Conservation (phyloP, 2,113 vertebrate species). For the Origma solitaria region DNA sequence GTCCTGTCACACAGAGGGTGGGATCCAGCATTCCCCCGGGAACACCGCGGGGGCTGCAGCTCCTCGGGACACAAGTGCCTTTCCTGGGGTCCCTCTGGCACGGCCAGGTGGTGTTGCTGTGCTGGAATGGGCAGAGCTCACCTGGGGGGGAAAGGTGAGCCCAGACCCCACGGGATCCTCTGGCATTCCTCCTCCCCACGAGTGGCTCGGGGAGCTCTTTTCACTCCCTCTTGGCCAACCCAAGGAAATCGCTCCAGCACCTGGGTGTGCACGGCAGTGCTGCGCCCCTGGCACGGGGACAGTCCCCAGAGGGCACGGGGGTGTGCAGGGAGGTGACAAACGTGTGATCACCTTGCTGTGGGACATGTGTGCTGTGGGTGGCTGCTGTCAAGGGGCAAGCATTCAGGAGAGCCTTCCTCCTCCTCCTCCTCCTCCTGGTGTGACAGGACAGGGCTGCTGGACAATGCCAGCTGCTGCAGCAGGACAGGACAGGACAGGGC, state of each 20-base stretch:
- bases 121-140: not conserved
- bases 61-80: constrained; percentile 5
- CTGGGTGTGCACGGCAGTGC: rapidly evolving
- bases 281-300: not conserved
- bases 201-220: not conserved
- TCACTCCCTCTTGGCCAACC: not conserved
- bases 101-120: rapidly evolving
- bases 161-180: too few relatives aligned
- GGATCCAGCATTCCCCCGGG: not conserved
- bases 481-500: not conserved
- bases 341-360: not conserved
- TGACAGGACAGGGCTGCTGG: not conserved
- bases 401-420: not conserved
- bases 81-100: not conserved
- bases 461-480: not conserved
- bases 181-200: not conserved
- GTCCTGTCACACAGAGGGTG: rapidly evolving
- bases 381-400: not conserved
- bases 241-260: not conserved
- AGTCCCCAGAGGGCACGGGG: rapidly evolving
- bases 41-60: not conserved
- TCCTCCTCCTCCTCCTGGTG: not conserved
- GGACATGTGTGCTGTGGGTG: not conserved
- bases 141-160: too few relatives aligned
- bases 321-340: not conserved